Evolutionary conservation across 1,140 invertebrate species (phyloP), one percentile per base, ranked within the genome.

Genomic region (Drosophila tristis): DNA sequence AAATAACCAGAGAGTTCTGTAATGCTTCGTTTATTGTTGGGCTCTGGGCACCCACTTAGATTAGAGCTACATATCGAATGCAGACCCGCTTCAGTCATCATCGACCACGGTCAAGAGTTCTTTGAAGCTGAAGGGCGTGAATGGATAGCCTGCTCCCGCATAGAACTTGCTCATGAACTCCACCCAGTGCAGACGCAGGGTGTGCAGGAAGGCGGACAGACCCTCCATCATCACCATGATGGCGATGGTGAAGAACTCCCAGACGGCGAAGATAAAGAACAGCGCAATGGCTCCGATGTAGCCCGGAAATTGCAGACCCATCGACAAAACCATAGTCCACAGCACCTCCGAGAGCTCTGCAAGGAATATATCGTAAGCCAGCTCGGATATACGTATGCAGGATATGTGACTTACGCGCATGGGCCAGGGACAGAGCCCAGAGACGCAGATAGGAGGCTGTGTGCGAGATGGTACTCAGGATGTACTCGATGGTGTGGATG

Each of bases 151-250:
- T 31, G 95, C 92, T 58, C 98, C 98, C 2, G 94, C 91, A 92
- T 99, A 99, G 93, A 99, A 99, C 92, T 99, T 99, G 93, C 97
- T 99, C 95, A 98, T 98, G 90, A 99, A 99, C 92, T 99, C 98
- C 47, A 99, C 98, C 98, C 98, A 99, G 93, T 99, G 99, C 56
- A 99, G 94, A 94, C 98, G 96, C 55, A 99, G 95, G 2, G 98
- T 98, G 92, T 99, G 98, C 60, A 99, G 94, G 93, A 99, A 99
- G 57, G 98, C 98, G 29, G 98, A 99, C 1, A 99, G 93, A 2
- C 98, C 98, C 94, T 99, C 98, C 98, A 99, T 99, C 47, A 99
- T 93, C 57, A 99, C 96, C 5, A 99, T 94, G 90, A 99, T 98
- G 78, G 96, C 96, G 1, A 99, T 93, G 5, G 98, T 99, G 95